Evolutionary conservation across 1,140 invertebrate species (phyloP).

Genomic region (Spodoptera frugiperda): DNA sequence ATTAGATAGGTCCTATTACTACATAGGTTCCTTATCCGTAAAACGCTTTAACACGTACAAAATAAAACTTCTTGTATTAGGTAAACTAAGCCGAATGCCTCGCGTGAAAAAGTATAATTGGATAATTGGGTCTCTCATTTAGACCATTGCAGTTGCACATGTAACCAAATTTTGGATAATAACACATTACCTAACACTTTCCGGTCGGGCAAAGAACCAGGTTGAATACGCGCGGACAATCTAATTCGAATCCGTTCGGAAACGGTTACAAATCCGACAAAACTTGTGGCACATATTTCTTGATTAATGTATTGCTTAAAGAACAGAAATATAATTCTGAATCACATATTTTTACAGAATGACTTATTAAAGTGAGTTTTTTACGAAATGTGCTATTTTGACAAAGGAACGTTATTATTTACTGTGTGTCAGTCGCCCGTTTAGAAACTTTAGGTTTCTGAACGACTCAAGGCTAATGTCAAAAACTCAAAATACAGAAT

Average conservation of each 20-base stretch:
- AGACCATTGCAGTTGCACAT: conserved; percentile 1
- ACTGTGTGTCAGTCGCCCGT: background rate
- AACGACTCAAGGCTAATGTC: conserved; percentile 45
- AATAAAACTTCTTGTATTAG: too few species aligned
- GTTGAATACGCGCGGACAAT: background rate
- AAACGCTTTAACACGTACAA: too few species aligned
- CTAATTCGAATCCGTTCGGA: conserved; percentile 38
- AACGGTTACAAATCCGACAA: background rate
- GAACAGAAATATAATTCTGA: too few species aligned
- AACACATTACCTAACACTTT: conserved; percentile 32
- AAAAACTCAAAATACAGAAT: conserved; percentile 68
- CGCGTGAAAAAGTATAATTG: background rate
- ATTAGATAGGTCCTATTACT: too few species aligned
- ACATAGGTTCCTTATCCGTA: too few species aligned
- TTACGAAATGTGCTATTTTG: too few species aligned
- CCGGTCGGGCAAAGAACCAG: conserved; percentile 3
- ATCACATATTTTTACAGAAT: too few species aligned
- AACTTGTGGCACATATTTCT: too few species aligned
- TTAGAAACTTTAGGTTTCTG: conserved; percentile 42
- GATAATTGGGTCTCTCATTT: background rate
- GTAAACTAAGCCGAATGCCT: too few species aligned
- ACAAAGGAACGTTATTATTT: too few species aligned
- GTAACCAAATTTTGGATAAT: background rate
- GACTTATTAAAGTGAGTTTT: too few species aligned
- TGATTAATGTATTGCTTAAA: too few species aligned